phyloP scores from a whole-genome alignment of 2,113 vertebrate species.

The Circaetus gallicus region DNA sequence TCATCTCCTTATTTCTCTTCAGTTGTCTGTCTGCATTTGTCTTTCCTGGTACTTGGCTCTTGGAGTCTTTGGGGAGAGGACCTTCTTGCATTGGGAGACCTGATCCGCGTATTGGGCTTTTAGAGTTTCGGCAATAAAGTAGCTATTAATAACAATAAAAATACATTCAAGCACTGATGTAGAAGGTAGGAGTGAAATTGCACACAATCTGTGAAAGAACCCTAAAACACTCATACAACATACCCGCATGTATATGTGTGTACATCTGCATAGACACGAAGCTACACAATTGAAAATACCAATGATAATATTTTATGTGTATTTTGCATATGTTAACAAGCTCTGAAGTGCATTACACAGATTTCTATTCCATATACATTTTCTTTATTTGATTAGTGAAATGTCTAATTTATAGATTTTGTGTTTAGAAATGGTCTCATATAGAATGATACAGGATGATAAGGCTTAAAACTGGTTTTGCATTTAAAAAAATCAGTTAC shows the following conservation, averaged over 20 bases:
- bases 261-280: neutral
- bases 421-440: neutral
- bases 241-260: neutral
- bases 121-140: neutral
- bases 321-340: neutral
- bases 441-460: neutral
- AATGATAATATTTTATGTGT: neutral
- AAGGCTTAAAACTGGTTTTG: neutral
- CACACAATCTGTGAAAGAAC: fast-evolving
- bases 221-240: neutral
- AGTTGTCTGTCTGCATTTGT: neutral
- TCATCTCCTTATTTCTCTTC: neutral
- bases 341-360: neutral
- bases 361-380: neutral
- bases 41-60: neutral
- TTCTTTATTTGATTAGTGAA: neutral
- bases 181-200: neutral
- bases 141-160: neutral
- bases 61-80: neutral
- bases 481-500: neutral
- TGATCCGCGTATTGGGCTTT: neutral
- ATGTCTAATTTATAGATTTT: neutral
- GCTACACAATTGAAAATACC: neutral
- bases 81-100: neutral
- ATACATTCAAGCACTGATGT: neutral